Evolutionary conservation across 2,797 vertebrate genomes (phyloP), one percentile per base, ranked within the genome.

Genomic region (Limosa lapponica): DNA sequence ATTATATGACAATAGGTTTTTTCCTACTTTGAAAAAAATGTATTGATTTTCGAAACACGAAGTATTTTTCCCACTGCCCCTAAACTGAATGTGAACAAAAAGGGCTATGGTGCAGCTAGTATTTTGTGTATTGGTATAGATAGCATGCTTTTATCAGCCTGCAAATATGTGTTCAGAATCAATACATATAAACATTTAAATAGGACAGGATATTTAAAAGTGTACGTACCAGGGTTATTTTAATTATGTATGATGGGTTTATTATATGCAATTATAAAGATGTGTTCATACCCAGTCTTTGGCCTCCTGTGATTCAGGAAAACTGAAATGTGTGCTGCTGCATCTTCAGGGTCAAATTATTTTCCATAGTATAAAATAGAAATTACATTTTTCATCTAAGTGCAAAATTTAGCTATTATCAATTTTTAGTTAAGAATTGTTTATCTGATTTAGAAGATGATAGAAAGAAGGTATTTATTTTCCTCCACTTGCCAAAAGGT

Each of bases 401-500:
- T 91, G 64, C 93, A 95, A 95, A 96, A 90, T 89, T 43, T 41
- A 15, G 23, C 83, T 91, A 23, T 94, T 96, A 90, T 74, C 87
- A 82, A 86, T 91, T 97, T 98, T 97, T 96, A 95, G 96, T 96
- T 96, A 96, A 92, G 80, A 95, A 34, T 95, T 96, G 88, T 71
- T 90, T 86, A 90, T 82, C 91, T 94, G 92, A 91, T 97, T 96
- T 86, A 93, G 82, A 89, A 96, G 66, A 85, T 93, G 95, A 94
- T 90, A 88, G 91, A 96, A 97, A 96, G 96, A 95, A 95, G 96
- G 48, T 96, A 95, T 98, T 97, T 97, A 91, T 98, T 98, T 98
- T 96, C 95, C 75, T 97, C 83, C 78, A 88, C 82, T 98, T 97
- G 96, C 98, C 97, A 95, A 98, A 97, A 98, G 97, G 96, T 98